These are phyloP conservation scores for Patella depressa DNA, from an alignment of 2,888 invertebrate genomes.

Conservation along the genomic window DNA sequence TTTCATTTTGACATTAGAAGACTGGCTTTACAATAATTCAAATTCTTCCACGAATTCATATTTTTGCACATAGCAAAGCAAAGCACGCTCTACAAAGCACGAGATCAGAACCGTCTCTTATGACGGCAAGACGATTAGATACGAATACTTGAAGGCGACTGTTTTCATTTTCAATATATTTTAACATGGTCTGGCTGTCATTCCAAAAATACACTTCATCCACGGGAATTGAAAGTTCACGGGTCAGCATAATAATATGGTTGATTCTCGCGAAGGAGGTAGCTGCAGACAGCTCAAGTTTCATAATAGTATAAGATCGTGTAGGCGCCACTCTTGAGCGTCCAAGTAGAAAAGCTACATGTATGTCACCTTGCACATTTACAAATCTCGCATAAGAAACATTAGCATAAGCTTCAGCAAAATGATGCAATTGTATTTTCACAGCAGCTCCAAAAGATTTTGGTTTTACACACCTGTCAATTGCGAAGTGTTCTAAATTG, in stretches of 20 bases:
- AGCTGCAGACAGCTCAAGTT: conserved; percentile 15
- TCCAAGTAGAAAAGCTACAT: no score
- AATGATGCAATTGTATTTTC: conserved; percentile 7
- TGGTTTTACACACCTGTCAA: no score
- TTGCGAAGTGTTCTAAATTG: neutral
- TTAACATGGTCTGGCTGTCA: conserved; percentile 17
- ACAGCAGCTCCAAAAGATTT: neutral
- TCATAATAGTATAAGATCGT: neutral
- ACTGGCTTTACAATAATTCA: no score
- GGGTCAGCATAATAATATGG: conserved; percentile 6
- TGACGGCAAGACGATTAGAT: no score
- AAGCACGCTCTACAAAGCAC: no score
- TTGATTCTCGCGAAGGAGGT: conserved; percentile 11
- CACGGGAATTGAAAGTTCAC: neutral
- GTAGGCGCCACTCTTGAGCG: conserved; percentile 16
- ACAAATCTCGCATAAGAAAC: conserved; percentile 9
- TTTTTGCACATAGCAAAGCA: no score
- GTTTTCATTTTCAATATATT: conserved; percentile 19
- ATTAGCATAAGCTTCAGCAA: neutral
- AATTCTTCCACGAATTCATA: no score
- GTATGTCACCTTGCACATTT: neutral
- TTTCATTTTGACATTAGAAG: no score
- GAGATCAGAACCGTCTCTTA: conserved; percentile 7
- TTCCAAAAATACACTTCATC: conserved; percentile 19
- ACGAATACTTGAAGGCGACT: neutral